phyloP scores from a whole-genome alignment of 2,888 invertebrate species.

The Trichogramma dendrolimi region DNA sequence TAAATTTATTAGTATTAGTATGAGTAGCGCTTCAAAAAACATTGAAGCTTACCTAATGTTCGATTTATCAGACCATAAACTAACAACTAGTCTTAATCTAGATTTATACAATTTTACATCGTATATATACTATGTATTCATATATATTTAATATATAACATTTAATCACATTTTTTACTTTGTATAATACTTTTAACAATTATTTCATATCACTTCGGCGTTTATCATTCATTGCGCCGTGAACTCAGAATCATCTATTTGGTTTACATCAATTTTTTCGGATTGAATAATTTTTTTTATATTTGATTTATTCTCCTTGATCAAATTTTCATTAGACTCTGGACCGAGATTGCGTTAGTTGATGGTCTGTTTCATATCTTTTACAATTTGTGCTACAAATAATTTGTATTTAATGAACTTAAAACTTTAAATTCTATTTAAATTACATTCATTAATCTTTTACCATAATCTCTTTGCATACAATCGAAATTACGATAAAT shows the following conservation, averaged over 20 bases:
- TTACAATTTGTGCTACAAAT: conserved; percentile 17
- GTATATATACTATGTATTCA: conserved; percentile 34
- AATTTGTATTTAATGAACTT: neutral
- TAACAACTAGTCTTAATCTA: conserved; percentile 48
- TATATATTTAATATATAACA: conserved; percentile 34
- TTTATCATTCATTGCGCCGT: conserved; percentile 26
- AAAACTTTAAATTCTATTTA: neutral
- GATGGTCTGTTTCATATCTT: conserved; percentile 43
- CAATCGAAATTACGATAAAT: neutral
- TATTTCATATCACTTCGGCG: conserved; percentile 12
- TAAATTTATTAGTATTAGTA: too few species aligned
- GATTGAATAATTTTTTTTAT: conserved; percentile 11
- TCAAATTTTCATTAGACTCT: conserved; percentile 29
- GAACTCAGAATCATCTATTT: too few species aligned
- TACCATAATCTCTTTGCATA: neutral
- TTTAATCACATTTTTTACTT: conserved; percentile 38
- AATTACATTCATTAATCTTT: conserved; percentile 2
- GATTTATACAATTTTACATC: conserved; percentile 50
- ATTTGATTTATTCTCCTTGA: conserved; percentile 29
- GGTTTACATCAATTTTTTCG: too few species aligned
- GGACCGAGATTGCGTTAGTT: conserved; percentile 42
- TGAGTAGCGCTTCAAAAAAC: neutral
- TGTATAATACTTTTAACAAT: conserved; percentile 34
- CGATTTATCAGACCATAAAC: conserved; percentile 48
- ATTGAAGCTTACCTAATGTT: conserved; percentile 25